Conservation (phyloP, 30 jellyfish, hydroid and myxozoan species). For the Aurelia aurita complex sp. Pacific region DNA sequence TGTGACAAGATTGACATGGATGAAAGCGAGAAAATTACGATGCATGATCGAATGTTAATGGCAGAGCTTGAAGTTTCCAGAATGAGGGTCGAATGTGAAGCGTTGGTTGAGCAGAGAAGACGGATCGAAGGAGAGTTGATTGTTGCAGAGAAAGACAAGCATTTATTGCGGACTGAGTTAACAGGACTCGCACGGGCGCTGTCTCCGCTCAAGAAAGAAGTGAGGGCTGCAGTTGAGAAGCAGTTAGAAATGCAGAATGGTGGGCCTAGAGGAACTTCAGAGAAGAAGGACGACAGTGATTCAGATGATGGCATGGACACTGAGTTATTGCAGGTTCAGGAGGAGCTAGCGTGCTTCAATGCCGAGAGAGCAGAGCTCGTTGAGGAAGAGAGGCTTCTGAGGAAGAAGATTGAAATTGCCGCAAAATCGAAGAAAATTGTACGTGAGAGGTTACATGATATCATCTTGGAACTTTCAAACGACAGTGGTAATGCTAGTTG, state of each 20-base stretch:
- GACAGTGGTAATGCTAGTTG: slow-evolving; percentile 59
- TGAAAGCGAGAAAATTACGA: slow-evolving; percentile 79
- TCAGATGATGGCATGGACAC: slow-evolving; percentile 38
- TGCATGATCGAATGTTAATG: slow-evolving; percentile 92
- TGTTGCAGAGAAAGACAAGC: slow-evolving; percentile 75
- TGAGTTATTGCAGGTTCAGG: slow-evolving; percentile 68
- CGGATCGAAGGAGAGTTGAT: slow-evolving; percentile 73
- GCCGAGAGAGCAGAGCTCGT: slow-evolving; percentile 80
- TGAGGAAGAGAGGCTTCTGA: slow-evolving; percentile 69
- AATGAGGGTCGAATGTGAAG: slow-evolving; percentile 85
- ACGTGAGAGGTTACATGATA: slow-evolving; percentile 70
- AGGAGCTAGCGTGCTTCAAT: slow-evolving; percentile 75
- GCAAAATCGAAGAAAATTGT: slow-evolving; percentile 53
- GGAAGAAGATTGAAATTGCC: slow-evolving; percentile 52
- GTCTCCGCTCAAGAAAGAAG: slow-evolving; percentile 96
- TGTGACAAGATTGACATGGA: slow-evolving; percentile 46
- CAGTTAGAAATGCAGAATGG: slow-evolving; percentile 57
- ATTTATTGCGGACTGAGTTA: slow-evolving; percentile 76
- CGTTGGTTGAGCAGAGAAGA: slow-evolving; percentile 73
- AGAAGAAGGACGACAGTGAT: slow-evolving; percentile 2
- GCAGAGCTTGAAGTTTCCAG: slow-evolving; percentile 97
- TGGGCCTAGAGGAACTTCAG: slow-evolving; percentile 22
- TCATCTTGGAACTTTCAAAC: slow-evolving; percentile 68
- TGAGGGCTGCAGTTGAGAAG: slow-evolving; percentile 80
- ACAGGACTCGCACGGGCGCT: slow-evolving; percentile 96